Base-by-base conservation (phyloP, 2,888 invertebrate genomes). In the Lysandra coridon region DNA sequence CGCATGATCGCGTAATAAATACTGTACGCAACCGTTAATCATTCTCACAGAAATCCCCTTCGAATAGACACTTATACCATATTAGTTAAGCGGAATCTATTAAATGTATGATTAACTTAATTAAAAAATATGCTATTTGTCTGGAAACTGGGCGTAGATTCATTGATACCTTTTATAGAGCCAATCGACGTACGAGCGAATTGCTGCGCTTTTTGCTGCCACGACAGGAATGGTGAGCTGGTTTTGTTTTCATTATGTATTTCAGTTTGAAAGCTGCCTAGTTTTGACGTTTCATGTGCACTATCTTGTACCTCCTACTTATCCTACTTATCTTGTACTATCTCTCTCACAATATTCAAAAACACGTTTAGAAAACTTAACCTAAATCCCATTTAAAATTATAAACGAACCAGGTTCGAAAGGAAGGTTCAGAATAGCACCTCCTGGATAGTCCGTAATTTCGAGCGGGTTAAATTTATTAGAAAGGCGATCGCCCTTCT, bases 401-500 rank as follows among this genome's bases (percentile, higher is more conserved):
- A 62, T 62, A 23, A 62, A 4, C 57, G 57, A 57, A 17, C 14
- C 57, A 57, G 57, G 10, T 49, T 49, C 17, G 12, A 62, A 23
- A 49, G 37, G 73, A 3, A 60, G 40, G n/a, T 60, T n/a, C 73
- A 60, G 73, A 79, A 79, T 79, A 79, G 79, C 14, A 57, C 74
- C 30, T 10, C 12, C 33, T 75, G 73, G 82, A 80, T 84, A 86
- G 85, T 85, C 86, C 78, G 87, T 86, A 86, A 88, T 88, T 87
- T 86, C 83, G 86, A 82, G 80, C 83, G 81, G 81, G 84, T 84
- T 84, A 87, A 88, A 91, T 91, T 91, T 92, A 91, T 92, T 91
- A 89, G 89, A 90, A 88, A 88, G 86, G 85, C 85, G 88, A 86
- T 89, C 88, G 88, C 87, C 87, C 88, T 87, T 86, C 89, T 86